Evolutionary conservation across 2,113 vertebrate species (phyloP).

Genomic region (Cynopterus brachyotis): DNA sequence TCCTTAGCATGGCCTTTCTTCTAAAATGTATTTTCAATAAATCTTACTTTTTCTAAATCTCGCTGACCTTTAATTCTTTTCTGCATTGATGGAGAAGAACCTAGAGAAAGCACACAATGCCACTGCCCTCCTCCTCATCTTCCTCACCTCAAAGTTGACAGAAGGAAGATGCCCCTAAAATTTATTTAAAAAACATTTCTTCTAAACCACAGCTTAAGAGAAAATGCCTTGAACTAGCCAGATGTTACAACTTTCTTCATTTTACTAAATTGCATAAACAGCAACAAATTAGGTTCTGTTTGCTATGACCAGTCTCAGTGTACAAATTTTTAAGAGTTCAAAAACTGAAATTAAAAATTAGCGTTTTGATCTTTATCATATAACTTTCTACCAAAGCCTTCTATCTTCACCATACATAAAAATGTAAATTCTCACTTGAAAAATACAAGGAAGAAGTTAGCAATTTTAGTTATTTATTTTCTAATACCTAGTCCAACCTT

Average conservation of each 20-base stretch:
- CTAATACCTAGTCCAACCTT: neutral
- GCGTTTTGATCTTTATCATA: neutral
- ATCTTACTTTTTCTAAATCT: too few species aligned
- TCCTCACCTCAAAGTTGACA: too few species aligned
- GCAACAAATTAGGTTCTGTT: neutral
- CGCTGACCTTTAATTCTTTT: too few species aligned
- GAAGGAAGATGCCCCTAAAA: neutral
- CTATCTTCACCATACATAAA: neutral
- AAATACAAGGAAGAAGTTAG: neutral
- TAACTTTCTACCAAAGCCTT: neutral
- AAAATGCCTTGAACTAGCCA: neutral
- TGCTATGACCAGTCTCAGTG: neutral
- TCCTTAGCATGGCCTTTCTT: too few species aligned
- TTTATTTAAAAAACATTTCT: neutral
- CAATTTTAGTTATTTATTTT: neutral
- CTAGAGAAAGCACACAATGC: too few species aligned
- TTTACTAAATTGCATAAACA: neutral
- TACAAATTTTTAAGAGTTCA: neutral
- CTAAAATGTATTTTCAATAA: too few species aligned
- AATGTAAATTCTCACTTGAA: neutral
- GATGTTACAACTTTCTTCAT: neutral
- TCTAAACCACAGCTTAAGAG: neutral
- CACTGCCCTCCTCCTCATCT: too few species aligned
- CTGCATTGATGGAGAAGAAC: too few species aligned
- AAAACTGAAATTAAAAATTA: neutral